These are phyloP conservation scores for Alethe castanea DNA, from an alignment of 2,113 vertebrate species.

Conservation along the genomic window DNA sequence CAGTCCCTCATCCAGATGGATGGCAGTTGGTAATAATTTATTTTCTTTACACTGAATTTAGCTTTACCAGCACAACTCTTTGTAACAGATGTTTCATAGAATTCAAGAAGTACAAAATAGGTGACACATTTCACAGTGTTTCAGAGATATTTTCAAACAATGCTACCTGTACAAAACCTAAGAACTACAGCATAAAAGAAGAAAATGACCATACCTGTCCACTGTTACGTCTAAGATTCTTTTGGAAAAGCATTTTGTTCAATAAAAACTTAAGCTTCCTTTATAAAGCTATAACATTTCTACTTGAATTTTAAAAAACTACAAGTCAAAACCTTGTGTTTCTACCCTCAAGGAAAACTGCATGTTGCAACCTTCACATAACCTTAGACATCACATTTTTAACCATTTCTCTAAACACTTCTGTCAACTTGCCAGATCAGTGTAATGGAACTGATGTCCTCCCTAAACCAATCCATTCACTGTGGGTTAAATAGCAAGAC, in stretches of 20 bases:
- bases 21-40: background rate
- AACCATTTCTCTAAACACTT: background rate
- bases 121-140: background rate
- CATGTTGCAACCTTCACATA: background rate
- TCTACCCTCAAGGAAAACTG: background rate
- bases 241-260: background rate
- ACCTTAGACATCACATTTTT: background rate
- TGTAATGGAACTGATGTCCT: background rate
- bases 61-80: background rate
- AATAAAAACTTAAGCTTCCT: background rate
- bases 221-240: background rate
- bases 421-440: background rate
- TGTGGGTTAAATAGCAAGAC: background rate
- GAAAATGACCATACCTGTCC: background rate
- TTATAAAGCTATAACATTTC: background rate
- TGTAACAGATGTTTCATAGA: background rate
- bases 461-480: background rate
- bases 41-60: background rate
- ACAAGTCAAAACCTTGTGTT: accelerated
- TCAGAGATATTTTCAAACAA: background rate
- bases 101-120: background rate
- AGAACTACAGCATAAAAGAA: background rate
- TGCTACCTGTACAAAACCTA: background rate
- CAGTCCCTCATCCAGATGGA: background rate
- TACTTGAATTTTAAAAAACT: background rate